Conservation (phyloP, 2,113 vertebrate genomes). For the Epinephelus fuscoguttatus region DNA sequence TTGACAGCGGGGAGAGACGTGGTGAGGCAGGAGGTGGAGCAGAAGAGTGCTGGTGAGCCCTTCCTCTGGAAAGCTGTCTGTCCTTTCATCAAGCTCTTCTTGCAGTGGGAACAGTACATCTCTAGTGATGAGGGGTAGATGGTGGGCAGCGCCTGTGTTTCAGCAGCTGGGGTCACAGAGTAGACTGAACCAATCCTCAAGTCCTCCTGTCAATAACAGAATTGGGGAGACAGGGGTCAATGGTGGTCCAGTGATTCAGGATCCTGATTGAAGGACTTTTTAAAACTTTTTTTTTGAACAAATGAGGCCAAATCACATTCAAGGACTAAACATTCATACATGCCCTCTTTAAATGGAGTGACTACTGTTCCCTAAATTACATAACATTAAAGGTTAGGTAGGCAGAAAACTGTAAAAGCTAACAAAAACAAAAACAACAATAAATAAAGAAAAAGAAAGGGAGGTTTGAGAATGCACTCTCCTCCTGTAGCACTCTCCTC, state of each 20-base stretch:
- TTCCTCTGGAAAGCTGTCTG: conserved; percentile 98
- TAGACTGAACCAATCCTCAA: conserved; percentile 96
- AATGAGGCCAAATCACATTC: too few species aligned
- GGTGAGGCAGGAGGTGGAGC: conserved; percentile 88
- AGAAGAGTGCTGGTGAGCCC: conserved; percentile 94
- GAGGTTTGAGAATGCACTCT: too few species aligned
- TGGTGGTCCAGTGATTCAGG: background rate
- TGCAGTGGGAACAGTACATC: conserved; percentile 94
- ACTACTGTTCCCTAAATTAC: background rate
- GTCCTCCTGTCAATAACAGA: conserved; percentile 86
- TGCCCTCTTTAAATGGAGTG: background rate
- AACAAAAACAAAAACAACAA: too few species aligned
- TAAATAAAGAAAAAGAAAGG: too few species aligned
- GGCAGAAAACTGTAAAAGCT: too few species aligned
- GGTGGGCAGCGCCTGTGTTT: conserved; percentile 4
- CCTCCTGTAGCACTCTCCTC: too few species aligned
- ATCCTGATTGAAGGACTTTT: background rate
- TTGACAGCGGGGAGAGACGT: conserved; percentile 79
- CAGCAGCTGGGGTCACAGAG: conserved; percentile 87
- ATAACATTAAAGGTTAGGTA: background rate
- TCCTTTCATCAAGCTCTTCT: conserved; percentile 93
- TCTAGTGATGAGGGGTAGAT: conserved; percentile 76
- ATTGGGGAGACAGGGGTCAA: background rate
- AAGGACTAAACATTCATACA: background rate
- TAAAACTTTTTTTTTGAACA: background rate